Conservation (phyloP, 37 sponge, comb jelly and placozoan genomes). For the Ianthella basta region DNA sequence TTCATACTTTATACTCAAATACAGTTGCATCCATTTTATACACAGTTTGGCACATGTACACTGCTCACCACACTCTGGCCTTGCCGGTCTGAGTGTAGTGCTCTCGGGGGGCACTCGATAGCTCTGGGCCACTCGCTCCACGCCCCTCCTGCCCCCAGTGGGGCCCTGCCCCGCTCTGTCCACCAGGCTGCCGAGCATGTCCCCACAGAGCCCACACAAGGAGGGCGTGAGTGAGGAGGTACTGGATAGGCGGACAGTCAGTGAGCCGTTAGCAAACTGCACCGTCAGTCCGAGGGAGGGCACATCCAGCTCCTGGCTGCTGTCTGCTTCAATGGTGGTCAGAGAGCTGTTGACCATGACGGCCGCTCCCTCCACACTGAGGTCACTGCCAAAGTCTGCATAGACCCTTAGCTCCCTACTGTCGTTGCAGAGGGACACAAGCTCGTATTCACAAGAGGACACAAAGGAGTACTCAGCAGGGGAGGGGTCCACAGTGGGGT, state of each 20-base stretch:
- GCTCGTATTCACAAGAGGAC: slow-evolving; percentile 16
- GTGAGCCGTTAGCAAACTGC: background rate
- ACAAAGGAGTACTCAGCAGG: background rate
- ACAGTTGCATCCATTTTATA: background rate
- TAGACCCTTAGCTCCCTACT: background rate
- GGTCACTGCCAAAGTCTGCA: background rate
- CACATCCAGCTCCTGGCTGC: background rate
- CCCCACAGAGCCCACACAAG: slow-evolving; percentile 19
- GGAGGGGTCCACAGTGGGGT: background rate
- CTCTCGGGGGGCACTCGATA: background rate
- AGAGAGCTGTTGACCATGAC: background rate
- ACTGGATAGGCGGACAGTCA: background rate
- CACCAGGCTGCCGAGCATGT: background rate
- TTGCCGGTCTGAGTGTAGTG: background rate
- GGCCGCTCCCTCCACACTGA: background rate
- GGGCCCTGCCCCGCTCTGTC: background rate
- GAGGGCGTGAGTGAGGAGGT: background rate
- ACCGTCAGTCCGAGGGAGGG: background rate
- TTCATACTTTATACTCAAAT: background rate
- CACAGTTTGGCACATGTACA: background rate
- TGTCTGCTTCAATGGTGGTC: background rate
- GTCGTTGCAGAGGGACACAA: background rate
- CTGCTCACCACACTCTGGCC: slow-evolving; percentile 14
- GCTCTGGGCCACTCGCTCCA: background rate
- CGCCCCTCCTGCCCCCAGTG: background rate